Evolutionary conservation across 2,113 vertebrate genomes (phyloP), one percentile per base, ranked within the genome.

Genomic region (Sprattus sprattus): DNA sequence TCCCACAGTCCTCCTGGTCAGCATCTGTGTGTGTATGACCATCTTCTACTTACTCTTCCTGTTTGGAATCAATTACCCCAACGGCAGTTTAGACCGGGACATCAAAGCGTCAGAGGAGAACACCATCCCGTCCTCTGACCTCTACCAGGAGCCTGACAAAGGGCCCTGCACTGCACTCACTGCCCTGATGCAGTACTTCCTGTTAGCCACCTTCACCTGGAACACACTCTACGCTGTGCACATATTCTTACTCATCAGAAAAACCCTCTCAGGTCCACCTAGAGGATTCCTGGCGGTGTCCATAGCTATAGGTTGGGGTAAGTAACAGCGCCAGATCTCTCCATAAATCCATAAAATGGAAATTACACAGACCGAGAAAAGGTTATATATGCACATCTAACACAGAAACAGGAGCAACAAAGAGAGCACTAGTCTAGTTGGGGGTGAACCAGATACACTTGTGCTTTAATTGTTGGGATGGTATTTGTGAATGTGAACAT

Each of bases 11-110:
- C 90, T 95, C 0, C 78, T 94, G 83, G 93, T 95, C 83, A 94
- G 88, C 88, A 90, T 96, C 84, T 96, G 91, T 44, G 7, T 82
- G 49, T 93, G 93, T 13, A 90, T 96, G 93, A 84, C 95, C 15
- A 88, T 94, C 86, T 96, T 96, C 89, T 96, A 95, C 89, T 92
- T 94, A 18, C 89, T 94, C 87, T 96, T 96, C 86, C 85, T 95
- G 85, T 91, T 91, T 81, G 95, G 94, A 75, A 94, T 92, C 32
- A 90, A 93, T 84, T 96, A 95, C 67, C 52, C 78, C 9, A 45
- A 25, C 46, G 15, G 10, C 9, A 4, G 13, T 44, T 0, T 16
- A 0, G 1, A 0, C 0, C 11, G 4, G 11, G 20, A 78, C 6
- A 0, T 10, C 0, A 0, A 0, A 20, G 0, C 0, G 0, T 0